phyloP scores from a whole-genome alignment of 2,797 vertebrate species.

The Numenius phaeopus region DNA sequence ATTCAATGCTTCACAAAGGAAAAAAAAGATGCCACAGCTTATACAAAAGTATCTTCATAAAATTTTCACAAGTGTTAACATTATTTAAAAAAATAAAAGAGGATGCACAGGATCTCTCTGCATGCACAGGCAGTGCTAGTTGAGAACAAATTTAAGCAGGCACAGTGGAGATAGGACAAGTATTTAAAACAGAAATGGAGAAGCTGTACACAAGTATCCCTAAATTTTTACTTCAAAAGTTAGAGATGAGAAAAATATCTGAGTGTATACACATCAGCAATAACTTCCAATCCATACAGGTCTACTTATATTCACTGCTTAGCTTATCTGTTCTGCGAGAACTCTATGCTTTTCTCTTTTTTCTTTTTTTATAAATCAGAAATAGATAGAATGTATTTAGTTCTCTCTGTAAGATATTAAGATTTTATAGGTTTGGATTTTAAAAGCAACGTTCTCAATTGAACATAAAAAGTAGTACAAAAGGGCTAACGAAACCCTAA shows the following conservation, averaged over 20 bases:
- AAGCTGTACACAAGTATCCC: constrained; percentile 77
- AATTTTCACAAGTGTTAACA: constrained; percentile 92
- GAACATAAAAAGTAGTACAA: constrained; percentile 84
- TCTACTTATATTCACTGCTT: constrained; percentile 75
- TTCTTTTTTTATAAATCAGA: constrained; percentile 18
- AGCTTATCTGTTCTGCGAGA: constrained; percentile 77
- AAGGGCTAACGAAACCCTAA: constrained; percentile 83
- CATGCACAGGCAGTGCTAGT: constrained; percentile 93
- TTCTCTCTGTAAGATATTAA: constrained; percentile 64
- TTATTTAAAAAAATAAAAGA: constrained; percentile 94
- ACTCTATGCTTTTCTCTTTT: constrained; percentile 50
- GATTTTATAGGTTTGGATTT: constrained; percentile 73
- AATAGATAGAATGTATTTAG: constrained; percentile 60
- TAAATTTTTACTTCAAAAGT: constrained; percentile 71
- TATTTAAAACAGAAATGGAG: constrained; percentile 74
- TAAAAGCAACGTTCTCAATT: constrained; percentile 80
- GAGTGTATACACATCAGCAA: constrained; percentile 68
- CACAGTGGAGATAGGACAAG: constrained; percentile 83
- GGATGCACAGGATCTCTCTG: constrained; percentile 90
- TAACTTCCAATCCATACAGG: constrained; percentile 71
- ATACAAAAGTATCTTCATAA: constrained; percentile 89
- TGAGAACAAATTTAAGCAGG: constrained; percentile 91
- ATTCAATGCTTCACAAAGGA: constrained; percentile 78
- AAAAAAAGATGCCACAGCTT: constrained; percentile 82
- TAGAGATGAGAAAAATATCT: constrained; percentile 73